Evolutionary conservation across 2,797 vertebrate species (phyloP).

Genomic region (Arnoldichthys spilopterus): DNA sequence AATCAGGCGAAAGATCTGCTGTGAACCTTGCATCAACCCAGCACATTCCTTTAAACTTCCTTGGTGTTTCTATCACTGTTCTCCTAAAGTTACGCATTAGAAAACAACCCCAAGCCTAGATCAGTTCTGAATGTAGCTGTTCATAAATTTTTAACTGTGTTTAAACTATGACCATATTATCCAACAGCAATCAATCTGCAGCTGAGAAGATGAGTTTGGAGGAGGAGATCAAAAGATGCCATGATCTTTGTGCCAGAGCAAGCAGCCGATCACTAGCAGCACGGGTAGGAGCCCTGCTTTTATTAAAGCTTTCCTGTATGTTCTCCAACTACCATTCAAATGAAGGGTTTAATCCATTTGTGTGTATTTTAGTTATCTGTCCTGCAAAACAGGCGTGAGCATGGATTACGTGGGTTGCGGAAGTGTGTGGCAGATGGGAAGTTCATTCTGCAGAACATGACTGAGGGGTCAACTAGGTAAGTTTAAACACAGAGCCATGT

Average conservation of each 20-base stretch:
- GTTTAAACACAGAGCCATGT: not conserved
- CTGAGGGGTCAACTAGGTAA: constrained; percentile 74
- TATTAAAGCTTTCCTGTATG: too few species aligned
- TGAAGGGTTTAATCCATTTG: too few species aligned
- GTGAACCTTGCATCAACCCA: too few species aligned
- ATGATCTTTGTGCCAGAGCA: constrained; percentile 61
- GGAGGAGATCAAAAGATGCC: constrained; percentile 78
- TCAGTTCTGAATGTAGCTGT: not conserved
- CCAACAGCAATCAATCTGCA: constrained; percentile 80
- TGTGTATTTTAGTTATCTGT: constrained; percentile 73
- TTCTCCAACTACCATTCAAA: too few species aligned
- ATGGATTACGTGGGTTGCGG: constrained; percentile 66
- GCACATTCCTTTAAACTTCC: too few species aligned
- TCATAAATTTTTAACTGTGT: not conserved
- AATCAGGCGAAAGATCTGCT: too few species aligned
- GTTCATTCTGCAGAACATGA: constrained; percentile 71
- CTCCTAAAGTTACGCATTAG: too few species aligned
- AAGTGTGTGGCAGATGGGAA: constrained; percentile 67
- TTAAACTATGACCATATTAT: not conserved
- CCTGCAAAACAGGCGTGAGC: constrained; percentile 76
- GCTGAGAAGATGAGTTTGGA: constrained; percentile 84
- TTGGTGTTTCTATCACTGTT: too few species aligned
- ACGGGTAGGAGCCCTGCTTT: constrained; percentile 73
- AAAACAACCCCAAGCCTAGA: too few species aligned
- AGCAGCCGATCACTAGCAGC: constrained; percentile 77